A percentile compares a stretch with the other conserved stretches of the same genome.
Conservation (phyloP, 1,140 invertebrate species). For the Sitophilus oryzae region DNA sequence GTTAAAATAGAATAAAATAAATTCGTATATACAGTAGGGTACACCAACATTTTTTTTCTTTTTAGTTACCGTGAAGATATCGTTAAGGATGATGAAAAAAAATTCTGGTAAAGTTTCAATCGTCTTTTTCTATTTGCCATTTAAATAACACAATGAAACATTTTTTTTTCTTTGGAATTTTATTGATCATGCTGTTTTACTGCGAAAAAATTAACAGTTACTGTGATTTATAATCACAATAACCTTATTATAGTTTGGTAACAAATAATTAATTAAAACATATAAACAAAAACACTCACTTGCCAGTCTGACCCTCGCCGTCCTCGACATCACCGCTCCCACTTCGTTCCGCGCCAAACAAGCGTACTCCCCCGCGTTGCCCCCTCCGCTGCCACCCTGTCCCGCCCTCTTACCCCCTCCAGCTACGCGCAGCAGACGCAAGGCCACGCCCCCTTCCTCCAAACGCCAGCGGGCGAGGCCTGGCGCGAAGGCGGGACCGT, state of each 20-base stretch:
- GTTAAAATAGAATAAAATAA: neutral
- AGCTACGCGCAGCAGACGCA: constrained; percentile 29
- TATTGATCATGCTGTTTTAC: too few species aligned
- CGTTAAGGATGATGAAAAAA: too few species aligned
- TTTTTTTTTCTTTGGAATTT: too few species aligned
- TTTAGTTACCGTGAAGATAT: too few species aligned
- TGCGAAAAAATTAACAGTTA: too few species aligned
- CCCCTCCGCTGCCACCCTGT: constrained; percentile 4
- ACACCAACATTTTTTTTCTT: neutral
- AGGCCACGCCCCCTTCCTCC: constrained; percentile 21
- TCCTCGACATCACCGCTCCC: constrained; percentile 33
- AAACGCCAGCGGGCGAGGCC: constrained; percentile 25
- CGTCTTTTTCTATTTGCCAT: neutral
- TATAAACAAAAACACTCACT: too few species aligned
- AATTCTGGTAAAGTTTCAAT: too few species aligned
- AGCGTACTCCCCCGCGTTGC: constrained; percentile 29
- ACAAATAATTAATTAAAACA: too few species aligned
- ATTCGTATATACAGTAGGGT: neutral
- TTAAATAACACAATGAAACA: too few species aligned
- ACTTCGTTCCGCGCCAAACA: constrained; percentile 33
- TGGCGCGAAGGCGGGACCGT: too few species aligned
- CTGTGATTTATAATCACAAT: too few species aligned
- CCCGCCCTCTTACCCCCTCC: constrained; percentile 23
- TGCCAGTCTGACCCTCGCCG: constrained; percentile 35
- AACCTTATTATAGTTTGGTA: too few species aligned